Evolutionary conservation across 2,797 vertebrate genomes (phyloP).

Genomic region (Pyrocephalus nanus): DNA sequence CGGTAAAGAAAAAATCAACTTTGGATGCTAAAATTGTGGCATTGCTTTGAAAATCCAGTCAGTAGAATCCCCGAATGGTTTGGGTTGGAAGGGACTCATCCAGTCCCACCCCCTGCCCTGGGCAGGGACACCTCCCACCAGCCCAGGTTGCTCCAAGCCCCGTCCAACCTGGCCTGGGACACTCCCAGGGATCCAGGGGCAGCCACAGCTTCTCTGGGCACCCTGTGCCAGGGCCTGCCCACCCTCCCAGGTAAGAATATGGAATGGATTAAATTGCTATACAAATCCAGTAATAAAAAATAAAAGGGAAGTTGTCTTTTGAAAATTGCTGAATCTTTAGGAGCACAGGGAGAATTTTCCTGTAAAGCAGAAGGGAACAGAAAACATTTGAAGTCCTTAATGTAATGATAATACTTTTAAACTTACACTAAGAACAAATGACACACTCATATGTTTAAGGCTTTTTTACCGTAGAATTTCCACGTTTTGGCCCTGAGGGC

Average conservation of each 20-base stretch:
- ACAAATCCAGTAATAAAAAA: background rate
- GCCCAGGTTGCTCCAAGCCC: rapidly evolving
- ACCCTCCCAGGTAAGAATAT: background rate
- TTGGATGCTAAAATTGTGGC: background rate
- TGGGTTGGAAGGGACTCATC: background rate
- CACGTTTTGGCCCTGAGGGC: background rate
- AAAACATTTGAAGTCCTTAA: background rate
- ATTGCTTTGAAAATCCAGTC: background rate
- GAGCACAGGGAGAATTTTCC: background rate
- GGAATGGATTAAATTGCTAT: background rate
- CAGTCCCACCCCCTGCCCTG: background rate
- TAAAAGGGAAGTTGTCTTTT: background rate
- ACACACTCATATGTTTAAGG: background rate
- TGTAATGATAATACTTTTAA: background rate
- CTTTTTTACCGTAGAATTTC: background rate
- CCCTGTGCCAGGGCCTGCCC: background rate
- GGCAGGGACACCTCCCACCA: background rate
- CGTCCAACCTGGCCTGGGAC: rapidly evolving
- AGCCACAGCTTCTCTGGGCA: background rate
- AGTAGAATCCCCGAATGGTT: background rate
- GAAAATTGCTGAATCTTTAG: background rate
- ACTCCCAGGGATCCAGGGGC: background rate
- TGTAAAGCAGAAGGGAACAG: background rate
- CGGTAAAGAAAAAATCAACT: background rate
- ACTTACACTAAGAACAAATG: background rate